Evolutionary conservation across 2,888 invertebrate species (phyloP).

Genomic region (Charanyca ferruginea): DNA sequence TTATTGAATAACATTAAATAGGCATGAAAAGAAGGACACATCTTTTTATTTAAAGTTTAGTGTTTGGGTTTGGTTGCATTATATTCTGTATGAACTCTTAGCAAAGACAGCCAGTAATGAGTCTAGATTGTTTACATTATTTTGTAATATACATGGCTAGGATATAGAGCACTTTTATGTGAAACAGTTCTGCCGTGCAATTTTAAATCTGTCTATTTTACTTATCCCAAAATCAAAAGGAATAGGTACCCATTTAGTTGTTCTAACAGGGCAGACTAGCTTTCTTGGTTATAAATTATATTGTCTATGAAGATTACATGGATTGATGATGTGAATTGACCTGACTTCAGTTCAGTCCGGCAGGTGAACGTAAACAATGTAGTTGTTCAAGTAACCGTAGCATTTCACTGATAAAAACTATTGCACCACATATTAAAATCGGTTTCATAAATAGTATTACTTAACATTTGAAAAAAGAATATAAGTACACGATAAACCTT

Average conservation of each 20-base stretch:
- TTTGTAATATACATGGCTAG: not conserved
- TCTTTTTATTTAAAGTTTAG: not conserved
- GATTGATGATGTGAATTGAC: not conserved
- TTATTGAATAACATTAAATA: not conserved
- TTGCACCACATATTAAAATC: not conserved
- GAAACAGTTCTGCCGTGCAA: conserved; percentile 8
- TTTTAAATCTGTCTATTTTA: conserved; percentile 9
- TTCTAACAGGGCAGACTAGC: conserved; percentile 1
- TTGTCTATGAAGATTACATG: not conserved
- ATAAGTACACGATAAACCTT: not conserved
- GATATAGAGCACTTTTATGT: not conserved
- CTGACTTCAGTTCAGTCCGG: not conserved
- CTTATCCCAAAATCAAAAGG: conserved; percentile 32
- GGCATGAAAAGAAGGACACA: not conserved
- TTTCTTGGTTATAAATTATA: conserved; percentile 30
- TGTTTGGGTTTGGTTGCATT: not conserved
- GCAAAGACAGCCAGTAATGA: not conserved
- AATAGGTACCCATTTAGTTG: not conserved
- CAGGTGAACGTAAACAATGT: not conserved
- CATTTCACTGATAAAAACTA: not conserved
- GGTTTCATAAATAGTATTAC: too few relatives aligned
- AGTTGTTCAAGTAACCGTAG: not conserved
- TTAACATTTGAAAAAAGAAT: not conserved
- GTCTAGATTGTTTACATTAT: conserved; percentile 17
- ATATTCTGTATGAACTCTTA: not conserved